Percentiles rank a stretch among this genome's conserved stretches.
Conservation (phyloP, 2,888 invertebrate genomes). For the Busseola fusca region DNA sequence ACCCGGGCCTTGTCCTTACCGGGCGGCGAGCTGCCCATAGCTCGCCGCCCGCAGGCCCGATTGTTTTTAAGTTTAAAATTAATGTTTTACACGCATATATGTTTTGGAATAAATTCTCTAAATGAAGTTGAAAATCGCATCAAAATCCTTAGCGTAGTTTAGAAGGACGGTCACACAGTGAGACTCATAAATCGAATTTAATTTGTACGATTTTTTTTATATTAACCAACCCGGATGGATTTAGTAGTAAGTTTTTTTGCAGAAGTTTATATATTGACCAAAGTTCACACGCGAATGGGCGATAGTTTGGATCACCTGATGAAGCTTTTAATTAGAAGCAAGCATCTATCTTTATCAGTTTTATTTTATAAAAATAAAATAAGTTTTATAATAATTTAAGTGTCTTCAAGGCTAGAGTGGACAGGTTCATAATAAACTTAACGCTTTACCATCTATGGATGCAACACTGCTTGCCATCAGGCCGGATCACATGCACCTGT, state of each 20-base stretch:
- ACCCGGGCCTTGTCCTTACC: too few species aligned
- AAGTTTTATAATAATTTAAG: background rate
- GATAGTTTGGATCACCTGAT: background rate
- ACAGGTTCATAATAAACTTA: too few species aligned
- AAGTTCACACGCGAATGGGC: constrained; percentile 14
- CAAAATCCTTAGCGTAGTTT: background rate
- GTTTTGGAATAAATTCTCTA: background rate
- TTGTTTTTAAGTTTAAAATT: too few species aligned
- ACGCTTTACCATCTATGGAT: too few species aligned
- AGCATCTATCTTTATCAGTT: background rate
- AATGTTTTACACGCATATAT: too few species aligned
- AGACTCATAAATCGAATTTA: background rate
- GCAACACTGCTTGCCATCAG: too few species aligned
- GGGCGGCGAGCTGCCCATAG: too few species aligned
- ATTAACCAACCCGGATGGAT: constrained; percentile 10
- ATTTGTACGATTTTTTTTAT: background rate
- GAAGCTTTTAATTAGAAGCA: background rate
- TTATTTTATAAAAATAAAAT: too few species aligned
- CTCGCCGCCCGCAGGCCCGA: too few species aligned
- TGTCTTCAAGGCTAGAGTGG: too few species aligned
- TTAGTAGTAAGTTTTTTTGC: constrained; percentile 3
- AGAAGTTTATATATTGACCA: background rate
- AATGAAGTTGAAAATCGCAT: background rate
- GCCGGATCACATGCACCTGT: too few species aligned
- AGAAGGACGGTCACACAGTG: background rate